A percentile compares a stretch with the other conserved stretches of the same genome.
phyloP scores from a whole-genome alignment of 2,797 vertebrate genomes.

The Centropyge bicolor region DNA sequence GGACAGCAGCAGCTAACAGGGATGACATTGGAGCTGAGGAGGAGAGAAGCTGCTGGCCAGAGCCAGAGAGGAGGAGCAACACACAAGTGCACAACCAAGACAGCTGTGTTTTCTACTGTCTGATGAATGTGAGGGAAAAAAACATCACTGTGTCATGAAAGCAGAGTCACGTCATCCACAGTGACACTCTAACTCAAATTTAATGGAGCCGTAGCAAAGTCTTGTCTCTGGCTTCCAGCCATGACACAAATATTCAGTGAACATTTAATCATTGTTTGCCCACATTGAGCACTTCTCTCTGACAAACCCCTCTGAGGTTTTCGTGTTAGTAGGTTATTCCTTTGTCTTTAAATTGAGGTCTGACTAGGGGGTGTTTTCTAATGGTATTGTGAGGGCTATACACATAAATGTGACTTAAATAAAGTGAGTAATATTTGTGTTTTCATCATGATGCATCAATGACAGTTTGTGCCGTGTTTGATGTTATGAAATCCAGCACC shows the following conservation, averaged over 20 bases:
- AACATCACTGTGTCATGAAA: conserved; percentile 1
- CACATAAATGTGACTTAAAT: background rate
- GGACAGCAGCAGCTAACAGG: conserved; percentile 32
- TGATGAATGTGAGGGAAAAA: background rate
- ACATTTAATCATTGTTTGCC: conserved; percentile 41
- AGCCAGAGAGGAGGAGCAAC: conserved; percentile 4
- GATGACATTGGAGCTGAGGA: conserved; percentile 25
- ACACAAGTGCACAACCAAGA: background rate
- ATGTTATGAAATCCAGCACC: background rate
- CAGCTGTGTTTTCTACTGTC: background rate
- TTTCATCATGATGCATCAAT: conserved; percentile 12
- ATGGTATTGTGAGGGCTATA: background rate
- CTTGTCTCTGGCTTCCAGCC: conserved; percentile 23
- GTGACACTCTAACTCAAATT: background rate
- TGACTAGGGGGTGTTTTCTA: background rate
- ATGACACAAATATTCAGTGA: conserved; percentile 67
- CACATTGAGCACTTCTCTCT: conserved; percentile 7
- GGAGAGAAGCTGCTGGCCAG: conserved; percentile 24
- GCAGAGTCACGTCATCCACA: background rate
- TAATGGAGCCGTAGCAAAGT: conserved; percentile 22
- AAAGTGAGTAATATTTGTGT: background rate
- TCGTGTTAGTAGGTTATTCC: conserved; percentile 35
- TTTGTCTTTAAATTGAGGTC: conserved; percentile 23
- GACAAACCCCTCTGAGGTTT: conserved; percentile 24
- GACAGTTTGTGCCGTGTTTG: background rate